Base-by-base conservation (phyloP, 1,140 invertebrate species). In the Lutraria rhynchaena region DNA sequence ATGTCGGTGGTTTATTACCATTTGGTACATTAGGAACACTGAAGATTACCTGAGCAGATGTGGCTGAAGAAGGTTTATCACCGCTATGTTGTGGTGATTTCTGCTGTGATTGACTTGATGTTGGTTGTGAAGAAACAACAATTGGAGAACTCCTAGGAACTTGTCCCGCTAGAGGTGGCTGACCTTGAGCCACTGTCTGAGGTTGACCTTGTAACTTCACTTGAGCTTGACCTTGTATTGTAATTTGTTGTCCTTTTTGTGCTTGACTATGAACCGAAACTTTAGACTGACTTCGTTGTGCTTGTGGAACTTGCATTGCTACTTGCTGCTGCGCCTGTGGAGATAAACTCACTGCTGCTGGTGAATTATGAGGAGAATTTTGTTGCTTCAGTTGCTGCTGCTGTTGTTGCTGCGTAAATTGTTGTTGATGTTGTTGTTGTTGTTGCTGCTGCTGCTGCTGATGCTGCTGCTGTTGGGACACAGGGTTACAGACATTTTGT, bases 371-470 rank as follows among this genome's bases (percentile, higher is more conserved):
- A 53, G 78, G 29, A 22, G 74, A 60, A n/a, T n/a, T n/a, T 22
- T 65, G 73, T 33, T 81, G 44, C 75, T 81, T 74, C 49, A 70
- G 27, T 33, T 71, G 71, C 33, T 51, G 61, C 57, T 70, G 81
- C 24, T 83, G 93, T 71, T 95, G 94, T 0, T 78, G 69, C 31
- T 31, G 24, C 1, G 51, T 41, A 31, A 63, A 70, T 15, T 60
- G 46, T 29, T 29, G 67, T 31, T 75, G 82, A 51, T 74, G 74
- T 15, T 22, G 24, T 73, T 88, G 85, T 27, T 87, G 73, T 75
- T 84, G 83, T 65, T 89, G 81, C 24, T 77, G 77, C 27, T 35
- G 61, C 1, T 70, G 83, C 15, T 78, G 82, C n/a, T 57, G 24
- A 41, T 58, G 65, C 9, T 73, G 57, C 24, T 67, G 70, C 17